These are phyloP conservation scores for Pristionchus japonicus DNA, from an alignment of 2,888 invertebrate genomes.

Conservation along the genomic window DNA sequence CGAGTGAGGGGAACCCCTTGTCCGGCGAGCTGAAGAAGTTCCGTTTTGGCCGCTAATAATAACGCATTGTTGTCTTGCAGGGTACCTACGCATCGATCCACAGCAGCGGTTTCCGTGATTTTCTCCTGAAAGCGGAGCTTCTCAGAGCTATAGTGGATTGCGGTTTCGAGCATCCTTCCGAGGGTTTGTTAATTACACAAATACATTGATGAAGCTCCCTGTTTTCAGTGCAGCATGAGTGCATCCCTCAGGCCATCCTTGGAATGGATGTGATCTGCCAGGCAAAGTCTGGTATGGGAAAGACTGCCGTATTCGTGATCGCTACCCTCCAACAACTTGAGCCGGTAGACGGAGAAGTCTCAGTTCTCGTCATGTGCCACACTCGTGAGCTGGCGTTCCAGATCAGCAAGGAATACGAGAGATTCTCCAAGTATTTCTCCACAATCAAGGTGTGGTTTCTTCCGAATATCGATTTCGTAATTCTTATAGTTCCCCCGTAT, in stretches of 20 bases:
- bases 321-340: slow-evolving; percentile 98
- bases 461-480: no score
- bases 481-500: no score
- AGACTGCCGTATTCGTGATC: slow-evolving; percentile 98
- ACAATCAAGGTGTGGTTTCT: slow-evolving; percentile 91
- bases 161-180: slow-evolving; percentile 99
- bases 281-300: slow-evolving; percentile 99
- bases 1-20: no score
- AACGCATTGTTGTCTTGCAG: no score
- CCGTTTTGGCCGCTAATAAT: no score
- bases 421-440: slow-evolving; percentile 98
- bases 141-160: slow-evolving; percentile 97
- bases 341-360: slow-evolving; percentile 92
- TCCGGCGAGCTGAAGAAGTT: no score
- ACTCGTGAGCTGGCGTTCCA: slow-evolving; percentile 99
- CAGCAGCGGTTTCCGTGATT: slow-evolving; percentile 98
- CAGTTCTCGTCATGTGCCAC: slow-evolving; percentile 98
- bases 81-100: slow-evolving; percentile 98
- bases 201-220: no score
- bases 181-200: slow-evolving; percentile 82
- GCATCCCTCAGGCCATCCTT: slow-evolving; percentile 98
- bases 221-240: slow-evolving; percentile 94
- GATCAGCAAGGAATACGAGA: slow-evolving; percentile 99
- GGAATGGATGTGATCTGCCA: slow-evolving; percentile 99
- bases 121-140: slow-evolving; percentile 95